Conservation (phyloP, 2,797 vertebrate genomes). For the Scomberomorus guttatus region DNA sequence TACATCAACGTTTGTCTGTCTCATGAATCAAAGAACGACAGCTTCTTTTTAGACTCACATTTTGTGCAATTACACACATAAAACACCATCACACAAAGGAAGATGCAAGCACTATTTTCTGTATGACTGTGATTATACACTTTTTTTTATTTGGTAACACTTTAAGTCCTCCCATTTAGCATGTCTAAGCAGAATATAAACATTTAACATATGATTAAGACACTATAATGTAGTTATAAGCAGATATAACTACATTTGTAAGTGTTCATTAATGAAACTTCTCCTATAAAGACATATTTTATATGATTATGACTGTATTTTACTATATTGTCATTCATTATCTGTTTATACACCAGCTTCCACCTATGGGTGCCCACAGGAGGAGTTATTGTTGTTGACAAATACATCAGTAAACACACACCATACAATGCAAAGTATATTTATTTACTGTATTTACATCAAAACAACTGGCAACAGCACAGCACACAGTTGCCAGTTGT, state of each 20-base stretch:
- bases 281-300: neutral
- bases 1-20: conserved; percentile 24
- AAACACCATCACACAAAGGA: neutral
- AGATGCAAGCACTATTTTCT: neutral
- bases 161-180: no score
- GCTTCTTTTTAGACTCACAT: neutral
- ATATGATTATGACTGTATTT: neutral
- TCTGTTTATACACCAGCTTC: no score
- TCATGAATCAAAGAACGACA: neutral
- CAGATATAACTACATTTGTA: neutral
- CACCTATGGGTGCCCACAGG: no score
- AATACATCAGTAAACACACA: no score
- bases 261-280: no score
- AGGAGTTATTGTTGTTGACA: no score
- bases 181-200: no score
- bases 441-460: no score
- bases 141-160: neutral
- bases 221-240: neutral
- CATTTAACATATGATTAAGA: neutral
- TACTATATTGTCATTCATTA: no score
- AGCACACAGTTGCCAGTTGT: no score
- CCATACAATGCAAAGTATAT: no score
- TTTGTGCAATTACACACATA: neutral
- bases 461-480: no score
- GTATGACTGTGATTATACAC: neutral